Conservation (phyloP, 2,113 vertebrate genomes). For the Notechis scutatus region DNA sequence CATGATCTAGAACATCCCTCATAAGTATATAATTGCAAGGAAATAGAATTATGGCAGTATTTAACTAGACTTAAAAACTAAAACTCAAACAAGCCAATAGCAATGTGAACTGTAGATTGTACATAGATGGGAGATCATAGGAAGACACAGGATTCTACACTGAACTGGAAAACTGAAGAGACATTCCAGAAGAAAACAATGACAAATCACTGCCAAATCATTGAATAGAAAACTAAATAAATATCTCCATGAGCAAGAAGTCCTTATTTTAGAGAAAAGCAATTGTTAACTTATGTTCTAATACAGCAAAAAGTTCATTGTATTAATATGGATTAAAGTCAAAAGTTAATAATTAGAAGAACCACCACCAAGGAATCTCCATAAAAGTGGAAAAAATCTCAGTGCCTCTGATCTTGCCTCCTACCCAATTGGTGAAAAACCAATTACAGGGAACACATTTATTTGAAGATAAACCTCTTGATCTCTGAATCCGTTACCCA, state of each 20-base stretch:
- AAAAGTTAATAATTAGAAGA: background rate
- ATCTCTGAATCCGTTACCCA: background rate
- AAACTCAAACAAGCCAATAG: background rate
- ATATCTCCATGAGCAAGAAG: background rate
- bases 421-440: background rate
- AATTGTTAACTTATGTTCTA: background rate
- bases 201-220: background rate
- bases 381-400: background rate
- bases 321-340: background rate
- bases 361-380: background rate
- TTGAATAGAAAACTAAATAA: background rate
- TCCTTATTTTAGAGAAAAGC: background rate
- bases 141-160: background rate
- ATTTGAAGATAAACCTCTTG: background rate
- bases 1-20: background rate
- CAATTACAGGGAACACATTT: background rate
- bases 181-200: background rate
- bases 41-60: background rate
- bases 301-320: background rate
- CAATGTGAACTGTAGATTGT: background rate
- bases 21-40: background rate
- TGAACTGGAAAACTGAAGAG: background rate
- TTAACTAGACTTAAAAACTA: background rate
- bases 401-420: background rate
- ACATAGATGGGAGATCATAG: background rate